phyloP scores from a whole-genome alignment of 64 coral and sea anemone genomes.

The Orbicella faveolata region DNA sequence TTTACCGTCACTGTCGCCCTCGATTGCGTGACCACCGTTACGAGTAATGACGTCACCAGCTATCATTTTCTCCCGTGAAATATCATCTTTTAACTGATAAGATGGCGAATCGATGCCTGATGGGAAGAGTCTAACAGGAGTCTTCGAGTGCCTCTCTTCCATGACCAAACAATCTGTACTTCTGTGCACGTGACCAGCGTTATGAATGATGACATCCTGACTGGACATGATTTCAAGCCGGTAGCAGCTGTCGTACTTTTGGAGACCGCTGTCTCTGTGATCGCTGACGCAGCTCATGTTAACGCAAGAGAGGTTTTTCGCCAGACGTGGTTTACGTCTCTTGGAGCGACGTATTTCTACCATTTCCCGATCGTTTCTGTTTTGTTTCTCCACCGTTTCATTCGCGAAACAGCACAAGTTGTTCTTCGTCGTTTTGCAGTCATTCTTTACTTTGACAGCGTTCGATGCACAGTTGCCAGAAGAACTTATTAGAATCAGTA shows the following conservation, averaged over 20 bases:
- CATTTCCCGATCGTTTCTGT: neutral
- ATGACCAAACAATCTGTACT: constrained; percentile 7
- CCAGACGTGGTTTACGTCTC: neutral
- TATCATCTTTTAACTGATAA: constrained; percentile 1
- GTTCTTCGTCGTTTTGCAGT: neutral
- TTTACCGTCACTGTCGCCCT: neutral
- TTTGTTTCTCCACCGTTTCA: neutral
- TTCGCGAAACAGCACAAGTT: neutral
- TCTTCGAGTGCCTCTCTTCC: neutral
- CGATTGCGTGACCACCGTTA: neutral
- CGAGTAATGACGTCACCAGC: neutral
- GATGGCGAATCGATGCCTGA: neutral
- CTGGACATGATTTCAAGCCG: neutral
- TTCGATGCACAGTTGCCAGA: neutral
- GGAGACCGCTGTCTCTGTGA: neutral
- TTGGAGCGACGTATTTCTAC: neutral
- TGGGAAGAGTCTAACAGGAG: neutral
- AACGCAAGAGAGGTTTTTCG: constrained; percentile 4
- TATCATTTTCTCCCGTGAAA: neutral
- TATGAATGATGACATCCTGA: neutral
- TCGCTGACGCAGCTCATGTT: constrained; percentile 7
- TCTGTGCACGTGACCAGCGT: neutral
- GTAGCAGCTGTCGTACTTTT: constrained; percentile 37
- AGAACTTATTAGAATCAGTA: constrained; percentile 17
- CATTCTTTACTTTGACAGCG: neutral